Percentiles rank a stretch among this genome's conserved stretches.
phyloP scores from a whole-genome alignment of 92 coral and sea anemone genomes.

The Parazoanthus atlanticus region DNA sequence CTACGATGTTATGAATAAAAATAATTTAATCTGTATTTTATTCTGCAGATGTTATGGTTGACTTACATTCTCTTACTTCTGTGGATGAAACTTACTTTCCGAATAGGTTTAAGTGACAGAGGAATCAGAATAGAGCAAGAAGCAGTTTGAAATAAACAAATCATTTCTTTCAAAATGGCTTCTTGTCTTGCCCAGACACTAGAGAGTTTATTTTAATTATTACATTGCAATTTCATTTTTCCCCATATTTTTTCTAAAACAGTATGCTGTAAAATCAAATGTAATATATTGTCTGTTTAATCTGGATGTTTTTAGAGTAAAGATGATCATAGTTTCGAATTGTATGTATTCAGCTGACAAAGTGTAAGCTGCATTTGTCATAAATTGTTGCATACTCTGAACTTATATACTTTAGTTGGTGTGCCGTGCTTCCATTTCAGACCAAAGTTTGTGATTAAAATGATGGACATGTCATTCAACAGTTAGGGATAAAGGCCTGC shows the following conservation, averaged over 20 bases:
- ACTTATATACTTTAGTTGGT: not conserved
- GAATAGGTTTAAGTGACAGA: not conserved
- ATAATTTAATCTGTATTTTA: too few relatives aligned
- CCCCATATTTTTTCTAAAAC: not conserved
- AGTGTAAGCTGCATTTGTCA: not conserved
- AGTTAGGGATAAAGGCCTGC: not conserved
- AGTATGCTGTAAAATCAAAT: too few relatives aligned
- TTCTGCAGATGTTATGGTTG: not conserved
- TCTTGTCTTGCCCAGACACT: not conserved
- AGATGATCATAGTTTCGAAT: too few relatives aligned
- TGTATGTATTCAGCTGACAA: not conserved
- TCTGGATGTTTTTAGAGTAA: too few relatives aligned
- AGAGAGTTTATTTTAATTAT: not conserved
- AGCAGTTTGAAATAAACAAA: not conserved
- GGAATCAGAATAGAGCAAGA: not conserved
- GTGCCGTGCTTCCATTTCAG: not conserved
- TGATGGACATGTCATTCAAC: too few relatives aligned
- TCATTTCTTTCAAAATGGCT: not conserved
- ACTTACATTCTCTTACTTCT: not conserved
- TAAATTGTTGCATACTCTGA: too few relatives aligned
- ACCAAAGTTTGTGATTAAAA: not conserved
- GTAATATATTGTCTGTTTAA: too few relatives aligned
- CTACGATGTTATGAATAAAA: not conserved
- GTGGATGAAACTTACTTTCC: not conserved
- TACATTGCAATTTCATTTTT: not conserved